Conservation (phyloP, 2,113 vertebrate species). For the Ibidorhyncha struthersii region DNA sequence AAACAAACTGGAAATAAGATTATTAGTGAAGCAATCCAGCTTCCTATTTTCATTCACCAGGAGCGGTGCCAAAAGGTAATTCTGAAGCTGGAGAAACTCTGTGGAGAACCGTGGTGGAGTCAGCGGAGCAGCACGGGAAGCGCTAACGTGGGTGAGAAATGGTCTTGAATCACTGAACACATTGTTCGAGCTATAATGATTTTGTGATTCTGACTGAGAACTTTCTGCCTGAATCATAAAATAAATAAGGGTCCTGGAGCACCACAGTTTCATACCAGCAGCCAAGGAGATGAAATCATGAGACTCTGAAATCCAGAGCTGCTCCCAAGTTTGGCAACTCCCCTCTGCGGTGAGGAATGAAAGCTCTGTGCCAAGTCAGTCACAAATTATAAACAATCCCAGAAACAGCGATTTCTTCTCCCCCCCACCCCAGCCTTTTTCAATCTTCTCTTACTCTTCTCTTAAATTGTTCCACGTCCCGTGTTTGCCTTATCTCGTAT, state of each 20-base stretch:
- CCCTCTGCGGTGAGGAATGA: background rate
- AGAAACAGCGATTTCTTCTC: background rate
- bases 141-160: background rate
- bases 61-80: constrained; percentile 36
- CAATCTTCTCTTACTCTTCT: background rate
- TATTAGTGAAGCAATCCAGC: constrained; percentile 30
- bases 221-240: constrained; percentile 37
- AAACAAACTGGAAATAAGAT: constrained; percentile 43
- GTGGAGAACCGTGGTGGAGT: background rate
- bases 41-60: constrained; percentile 25
- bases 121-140: background rate
- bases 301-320: constrained; percentile 24
- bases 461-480: background rate
- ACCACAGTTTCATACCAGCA: background rate
- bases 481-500: background rate
- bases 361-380: constrained; percentile 9
- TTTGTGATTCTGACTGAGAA: constrained; percentile 22
- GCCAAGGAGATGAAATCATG: constrained; percentile 53
- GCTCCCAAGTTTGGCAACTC: constrained; percentile 45
- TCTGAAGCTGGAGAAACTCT: background rate
- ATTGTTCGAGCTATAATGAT: background rate
- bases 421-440: background rate
- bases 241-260: constrained; percentile 35
- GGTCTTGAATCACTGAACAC: background rate
- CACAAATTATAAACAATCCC: background rate